Base-by-base conservation (phyloP, 2,888 invertebrate genomes). In the Oxycera nigricornis region DNA sequence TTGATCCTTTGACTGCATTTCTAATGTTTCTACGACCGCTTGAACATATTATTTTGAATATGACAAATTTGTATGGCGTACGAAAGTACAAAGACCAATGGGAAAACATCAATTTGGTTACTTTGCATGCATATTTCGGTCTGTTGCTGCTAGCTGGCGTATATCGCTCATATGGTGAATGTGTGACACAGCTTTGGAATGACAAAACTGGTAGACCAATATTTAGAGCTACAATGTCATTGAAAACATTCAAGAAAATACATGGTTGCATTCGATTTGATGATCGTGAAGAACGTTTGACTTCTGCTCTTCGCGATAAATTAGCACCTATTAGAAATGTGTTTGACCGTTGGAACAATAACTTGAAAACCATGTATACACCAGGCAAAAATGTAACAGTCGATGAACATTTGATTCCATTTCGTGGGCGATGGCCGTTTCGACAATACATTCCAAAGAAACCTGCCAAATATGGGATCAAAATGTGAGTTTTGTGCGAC, bases 321-420 rank as follows among this genome's bases (percentile, higher is more conserved):
- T 20, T 55, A 24, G 52, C 52, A 55, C 52, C 22, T 55, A 55
- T 55, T 20, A 55, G 52, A 55, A 55, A 55, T 55, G 20, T 55
- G 52, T 20, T 55, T 20, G 52, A 55, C 17, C n/a, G n/a, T 14
- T 24, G 24, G 22, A 55, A 55, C 52, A 55, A 55, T 46, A 46
- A 3, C 14, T 46, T 46, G 46, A 46, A 46, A 46, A n/a, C 46
- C 14, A 14, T 46, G 46, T 46, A 7, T 76, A 78, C 77, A 41
- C 80, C 81, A 75, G 77, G 77, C 28, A 80, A 17, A 20, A 11
- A 7, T 35, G 9, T 62, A 2, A 30, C 62, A 11, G 62, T 35
- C 11, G 62, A 62, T 31, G 61, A 61, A 22, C 61, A 61, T 14
- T 26, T 62, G 6, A 24, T 62, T 22, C 62, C 35, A 17, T 62